These are phyloP conservation scores for Microvelia longipes DNA, from an alignment of 1,140 invertebrate species.

Conservation along the genomic window DNA sequence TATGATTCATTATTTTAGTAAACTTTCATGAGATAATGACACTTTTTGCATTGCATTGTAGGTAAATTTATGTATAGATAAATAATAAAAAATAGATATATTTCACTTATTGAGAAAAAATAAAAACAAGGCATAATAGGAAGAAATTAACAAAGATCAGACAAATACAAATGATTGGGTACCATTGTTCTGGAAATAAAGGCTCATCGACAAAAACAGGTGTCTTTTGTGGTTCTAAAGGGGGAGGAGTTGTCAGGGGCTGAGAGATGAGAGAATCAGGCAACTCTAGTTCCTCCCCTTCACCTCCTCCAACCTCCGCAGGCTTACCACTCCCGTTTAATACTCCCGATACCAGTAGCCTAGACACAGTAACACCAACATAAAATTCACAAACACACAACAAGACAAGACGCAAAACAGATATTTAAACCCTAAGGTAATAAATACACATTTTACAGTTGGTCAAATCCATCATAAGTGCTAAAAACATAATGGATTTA, in stretches of 20 bases:
- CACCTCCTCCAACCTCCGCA: conserved; percentile 5
- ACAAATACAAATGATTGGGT: conserved; percentile 1
- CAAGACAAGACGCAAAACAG: background rate
- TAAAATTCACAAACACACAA: background rate
- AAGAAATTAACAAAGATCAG: too few species aligned
- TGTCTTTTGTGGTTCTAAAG: conserved; percentile 10
- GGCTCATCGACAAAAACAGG: conserved; percentile 14
- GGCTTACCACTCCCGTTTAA: conserved; percentile 19
- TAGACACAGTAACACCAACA: conserved; percentile 1
- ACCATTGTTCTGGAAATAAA: conserved; percentile 14
- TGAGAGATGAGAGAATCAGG: conserved; percentile 1
- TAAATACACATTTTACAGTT: background rate
- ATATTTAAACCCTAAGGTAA: conserved; percentile 1
- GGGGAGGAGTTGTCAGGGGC: conserved; percentile 10
- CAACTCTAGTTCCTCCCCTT: conserved; percentile 6
- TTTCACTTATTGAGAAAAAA: too few species aligned
- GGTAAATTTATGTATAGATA: too few species aligned
- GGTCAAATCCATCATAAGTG: conserved; percentile 3
- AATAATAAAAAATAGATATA: too few species aligned
- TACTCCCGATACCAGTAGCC: conserved; percentile 19
- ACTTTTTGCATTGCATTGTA: too few species aligned
- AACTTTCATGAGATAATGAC: too few species aligned
- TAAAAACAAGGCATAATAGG: too few species aligned
- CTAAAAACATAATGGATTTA: too few species aligned
- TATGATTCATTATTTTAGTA: too few species aligned